Conservation (phyloP, 2,113 vertebrate species). For the Sciurus niger region DNA sequence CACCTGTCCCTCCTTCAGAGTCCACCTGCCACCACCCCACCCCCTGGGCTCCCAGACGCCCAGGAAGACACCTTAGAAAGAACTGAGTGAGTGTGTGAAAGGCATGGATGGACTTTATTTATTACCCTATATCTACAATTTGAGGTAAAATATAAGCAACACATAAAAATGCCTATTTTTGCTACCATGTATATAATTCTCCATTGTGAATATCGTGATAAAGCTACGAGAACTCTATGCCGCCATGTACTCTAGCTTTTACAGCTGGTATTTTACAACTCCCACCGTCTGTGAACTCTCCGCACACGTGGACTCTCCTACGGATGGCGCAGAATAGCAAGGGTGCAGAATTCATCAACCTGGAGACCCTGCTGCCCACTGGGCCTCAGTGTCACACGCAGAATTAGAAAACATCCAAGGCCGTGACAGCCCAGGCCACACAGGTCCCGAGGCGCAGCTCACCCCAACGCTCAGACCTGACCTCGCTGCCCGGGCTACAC, state of each 20-base stretch:
- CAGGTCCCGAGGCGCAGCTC: neutral
- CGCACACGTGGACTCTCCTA: neutral
- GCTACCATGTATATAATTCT: conserved; percentile 79
- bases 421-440: neutral
- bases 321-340: neutral
- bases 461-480: neutral
- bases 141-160: conserved; percentile 82
- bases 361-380: neutral
- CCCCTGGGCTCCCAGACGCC: neutral
- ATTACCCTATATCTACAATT: conserved; percentile 79
- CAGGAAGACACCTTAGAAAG: conserved; percentile 61
- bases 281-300: neutral
- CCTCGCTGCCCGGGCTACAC: conserved; percentile 8
- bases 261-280: conserved; percentile 75
- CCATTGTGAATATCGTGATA: conserved; percentile 76
- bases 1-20: accelerated
- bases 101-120: conserved; percentile 74
- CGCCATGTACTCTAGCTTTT: conserved; percentile 72
- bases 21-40: neutral
- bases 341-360: neutral
- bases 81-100: conserved; percentile 75
- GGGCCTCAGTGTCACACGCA: conserved; percentile 33
- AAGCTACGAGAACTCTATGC: conserved; percentile 78
- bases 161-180: conserved; percentile 86
- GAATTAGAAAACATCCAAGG: neutral